A percentile compares a stretch with the other conserved stretches of the same genome.
Conservation (phyloP, 2,888 invertebrate genomes). For the Cephus sareptanus region DNA sequence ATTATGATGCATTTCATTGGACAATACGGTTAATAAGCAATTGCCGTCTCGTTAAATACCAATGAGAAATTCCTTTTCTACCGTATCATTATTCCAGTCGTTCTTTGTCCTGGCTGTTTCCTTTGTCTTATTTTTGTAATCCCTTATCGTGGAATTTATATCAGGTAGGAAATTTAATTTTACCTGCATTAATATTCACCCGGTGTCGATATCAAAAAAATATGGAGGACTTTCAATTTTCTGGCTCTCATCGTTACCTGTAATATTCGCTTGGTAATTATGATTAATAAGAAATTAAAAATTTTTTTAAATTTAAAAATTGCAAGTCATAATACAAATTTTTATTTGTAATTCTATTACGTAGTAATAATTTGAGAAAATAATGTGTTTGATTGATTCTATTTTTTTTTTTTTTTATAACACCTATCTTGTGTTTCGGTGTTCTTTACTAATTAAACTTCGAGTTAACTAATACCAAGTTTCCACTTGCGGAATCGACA, state of each 20-base stretch:
- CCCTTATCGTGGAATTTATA: slow-evolving; percentile 14
- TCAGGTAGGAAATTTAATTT: slow-evolving; percentile 40
- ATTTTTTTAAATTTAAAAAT: not conserved
- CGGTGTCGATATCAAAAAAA: slow-evolving; percentile 28
- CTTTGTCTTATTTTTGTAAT: not conserved
- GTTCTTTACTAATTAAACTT: not conserved
- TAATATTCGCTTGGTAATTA: not conserved
- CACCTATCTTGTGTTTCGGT: not conserved
- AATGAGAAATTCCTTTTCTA: not conserved
- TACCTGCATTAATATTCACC: slow-evolving; percentile 18
- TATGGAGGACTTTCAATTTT: slow-evolving; percentile 33
- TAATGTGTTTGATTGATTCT: not conserved
- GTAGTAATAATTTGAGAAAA: not conserved
- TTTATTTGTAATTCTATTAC: not conserved
- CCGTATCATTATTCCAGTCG: not conserved
- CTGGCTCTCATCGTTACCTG: slow-evolving; percentile 35
- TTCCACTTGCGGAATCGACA: slow-evolving; percentile 7
- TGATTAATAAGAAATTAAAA: not conserved
- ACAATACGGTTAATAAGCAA: slow-evolving; percentile 19
- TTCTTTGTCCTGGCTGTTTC: not conserved
- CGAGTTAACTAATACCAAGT: not conserved
- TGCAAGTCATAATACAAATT: not conserved
- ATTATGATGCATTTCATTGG: not conserved
- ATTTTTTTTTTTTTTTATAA: not conserved
- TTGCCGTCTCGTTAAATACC: not conserved